Evolutionary conservation across 2,888 invertebrate genomes (phyloP), one percentile per base, ranked within the genome.

Genomic region (Hirtodrosophila confusa): DNA sequence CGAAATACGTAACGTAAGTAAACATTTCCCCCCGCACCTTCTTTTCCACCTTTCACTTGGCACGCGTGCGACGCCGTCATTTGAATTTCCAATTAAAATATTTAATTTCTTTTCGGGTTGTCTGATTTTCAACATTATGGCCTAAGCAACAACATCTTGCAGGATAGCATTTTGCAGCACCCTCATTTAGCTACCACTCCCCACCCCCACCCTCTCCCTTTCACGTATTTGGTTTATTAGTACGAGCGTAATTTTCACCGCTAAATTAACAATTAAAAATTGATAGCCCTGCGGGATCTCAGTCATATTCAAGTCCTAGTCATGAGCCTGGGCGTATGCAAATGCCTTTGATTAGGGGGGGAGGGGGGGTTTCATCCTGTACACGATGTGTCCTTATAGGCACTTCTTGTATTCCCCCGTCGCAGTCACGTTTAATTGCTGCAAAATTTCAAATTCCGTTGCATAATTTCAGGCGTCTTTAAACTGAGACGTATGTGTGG

Each of bases 71-170:
- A 17, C 41, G 47, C 27, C 67, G 63, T 68, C 80, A 86, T 82
- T 87, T 85, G 67, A 88, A 82, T 88, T 87, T 88, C 86, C 89
- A 85, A 85, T 88, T 85, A 85, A 85, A 85, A 88, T 85, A 86
- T 88, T 88, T 85, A 88, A 85, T 85, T 85, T 87, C 76, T 75
- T 85, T 88, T 70, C 68, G 73, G 69, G 72, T 88, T 80, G 88
- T 82, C 84, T 86, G 84, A 88, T 88, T 78, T 51, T 56, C 64
- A 56, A 62, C 68, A 57, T 60, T 35, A 56, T 44, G 55, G 54
- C 60, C 39, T 48, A 3, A 53, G 50, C 40, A 41, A 10, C 41
- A 62, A 58, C 75, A 64, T 71, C 71, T 69, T 71, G 56, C n/a
- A n/a, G 41, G 11, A 58, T 65, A 56, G 50, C 43, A 54, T 31